Conservation (phyloP, 92 coral and sea anemone genomes). For the Paramuricea clavata region DNA sequence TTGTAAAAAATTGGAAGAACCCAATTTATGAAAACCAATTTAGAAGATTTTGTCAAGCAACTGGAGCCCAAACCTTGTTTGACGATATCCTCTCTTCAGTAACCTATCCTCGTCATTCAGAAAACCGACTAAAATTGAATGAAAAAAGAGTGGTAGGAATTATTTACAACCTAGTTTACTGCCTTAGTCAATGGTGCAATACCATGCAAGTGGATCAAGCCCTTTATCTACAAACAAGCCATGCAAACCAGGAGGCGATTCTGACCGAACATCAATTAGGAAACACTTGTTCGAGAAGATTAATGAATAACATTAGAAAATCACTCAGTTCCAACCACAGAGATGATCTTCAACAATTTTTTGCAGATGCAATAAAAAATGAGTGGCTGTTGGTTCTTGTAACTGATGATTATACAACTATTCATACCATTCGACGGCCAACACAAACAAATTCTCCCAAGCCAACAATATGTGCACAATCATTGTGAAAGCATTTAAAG, state of each 20-base stretch:
- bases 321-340: neutral
- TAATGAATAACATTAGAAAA: neutral
- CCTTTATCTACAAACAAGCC: slow-evolving; percentile 49
- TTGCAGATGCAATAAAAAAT: slow-evolving; percentile 45
- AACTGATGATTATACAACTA: slow-evolving; percentile 58
- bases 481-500: slow-evolving; percentile 47
- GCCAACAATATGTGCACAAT: slow-evolving; percentile 60
- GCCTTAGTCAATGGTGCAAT: slow-evolving; percentile 56
- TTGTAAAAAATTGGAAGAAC: slow-evolving; percentile 6
- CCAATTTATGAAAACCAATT: slow-evolving; percentile 42
- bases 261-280: slow-evolving; percentile 51
- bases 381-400: slow-evolving; percentile 68
- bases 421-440: slow-evolving; percentile 62
- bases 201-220: slow-evolving; percentile 47
- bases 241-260: slow-evolving; percentile 54
- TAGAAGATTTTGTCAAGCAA: slow-evolving; percentile 37
- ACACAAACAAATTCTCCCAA: slow-evolving; percentile 41
- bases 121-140: slow-evolving; percentile 36
- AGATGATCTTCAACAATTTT: slow-evolving; percentile 21
- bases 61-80: slow-evolving; percentile 47
- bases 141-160: slow-evolving; percentile 40
- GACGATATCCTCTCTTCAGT: slow-evolving; percentile 45
- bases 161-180: slow-evolving; percentile 43
- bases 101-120: slow-evolving; percentile 48
- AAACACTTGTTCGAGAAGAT: slow-evolving; percentile 42